Percentiles rank a stretch among this genome's conserved stretches.
Conservation (phyloP, 1,140 invertebrate genomes). For the Drosophila nasuta region DNA sequence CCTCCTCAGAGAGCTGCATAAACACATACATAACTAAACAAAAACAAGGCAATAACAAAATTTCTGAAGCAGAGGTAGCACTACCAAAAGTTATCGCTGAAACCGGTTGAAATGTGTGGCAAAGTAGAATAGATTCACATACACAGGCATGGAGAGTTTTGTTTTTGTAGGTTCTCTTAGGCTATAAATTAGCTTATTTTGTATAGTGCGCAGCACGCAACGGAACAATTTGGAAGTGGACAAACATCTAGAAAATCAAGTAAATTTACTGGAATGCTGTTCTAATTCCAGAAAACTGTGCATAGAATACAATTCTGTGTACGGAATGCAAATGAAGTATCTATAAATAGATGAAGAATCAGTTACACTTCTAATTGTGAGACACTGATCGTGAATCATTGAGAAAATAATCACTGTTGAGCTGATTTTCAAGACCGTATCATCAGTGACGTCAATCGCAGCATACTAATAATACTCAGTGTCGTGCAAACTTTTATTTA, state of each 20-base stretch:
- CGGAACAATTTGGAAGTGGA: constrained; percentile 4
- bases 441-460: constrained; percentile 36
- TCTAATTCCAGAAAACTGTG: constrained; percentile 10
- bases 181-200: constrained; percentile 35
- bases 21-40: constrained; percentile 20
- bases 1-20: constrained; percentile 38
- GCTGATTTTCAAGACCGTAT: constrained; percentile 8
- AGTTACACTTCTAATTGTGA: constrained; percentile 19
- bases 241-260: not conserved
- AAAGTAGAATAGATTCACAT: constrained; percentile 4
- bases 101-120: constrained; percentile 61
- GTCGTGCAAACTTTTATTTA: not conserved
- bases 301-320: not conserved
- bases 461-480: not conserved
- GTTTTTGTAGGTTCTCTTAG: constrained; percentile 14
- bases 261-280: constrained; percentile 25
- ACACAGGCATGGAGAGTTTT: constrained; percentile 16
- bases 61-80: constrained; percentile 29
- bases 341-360: constrained; percentile 32
- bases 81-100: constrained; percentile 31
- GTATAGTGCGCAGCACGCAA: constrained; percentile 25
- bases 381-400: constrained; percentile 38
- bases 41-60: constrained; percentile 42
- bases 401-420: not conserved
- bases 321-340: constrained; percentile 2